phyloP scores from a whole-genome alignment of 2,888 invertebrate genomes.

The Uropetala carovei region DNA sequence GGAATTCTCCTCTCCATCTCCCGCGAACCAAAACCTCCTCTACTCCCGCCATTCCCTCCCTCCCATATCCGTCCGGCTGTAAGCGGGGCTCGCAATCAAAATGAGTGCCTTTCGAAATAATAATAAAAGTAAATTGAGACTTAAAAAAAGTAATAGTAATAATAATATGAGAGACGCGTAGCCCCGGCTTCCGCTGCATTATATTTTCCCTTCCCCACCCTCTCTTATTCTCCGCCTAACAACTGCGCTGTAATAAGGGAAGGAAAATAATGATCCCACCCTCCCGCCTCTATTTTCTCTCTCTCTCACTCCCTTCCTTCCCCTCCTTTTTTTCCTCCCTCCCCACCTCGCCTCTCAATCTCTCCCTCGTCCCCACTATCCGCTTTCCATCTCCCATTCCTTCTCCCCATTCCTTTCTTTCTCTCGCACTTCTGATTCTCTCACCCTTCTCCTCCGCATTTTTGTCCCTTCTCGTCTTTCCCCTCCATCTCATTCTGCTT shows the following conservation, averaged over 20 bases:
- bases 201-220: conserved; percentile 33
- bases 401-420: not conserved
- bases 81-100: conserved; percentile 52
- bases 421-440: not conserved
- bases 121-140: conserved; percentile 64
- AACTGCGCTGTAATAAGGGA: conserved; percentile 55
- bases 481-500: not conserved
- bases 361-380: not conserved
- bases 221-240: conserved; percentile 43
- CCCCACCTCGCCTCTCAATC: not conserved
- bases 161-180: conserved; percentile 61
- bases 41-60: not conserved
- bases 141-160: conserved; percentile 41
- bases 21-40: not conserved
- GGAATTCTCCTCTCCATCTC: not conserved
- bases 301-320: not conserved
- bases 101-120: conserved; percentile 61
- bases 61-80: not conserved
- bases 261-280: conserved; percentile 39
- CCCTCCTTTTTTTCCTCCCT: not conserved
- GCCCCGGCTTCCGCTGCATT: conserved; percentile 50
- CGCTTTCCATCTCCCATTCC: not conserved
- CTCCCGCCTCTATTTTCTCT: not conserved
- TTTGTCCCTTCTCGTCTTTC: not conserved
- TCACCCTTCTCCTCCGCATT: no score